Conservation (phyloP, 2,797 vertebrate genomes). For the Tenualosa thibaudeaui region DNA sequence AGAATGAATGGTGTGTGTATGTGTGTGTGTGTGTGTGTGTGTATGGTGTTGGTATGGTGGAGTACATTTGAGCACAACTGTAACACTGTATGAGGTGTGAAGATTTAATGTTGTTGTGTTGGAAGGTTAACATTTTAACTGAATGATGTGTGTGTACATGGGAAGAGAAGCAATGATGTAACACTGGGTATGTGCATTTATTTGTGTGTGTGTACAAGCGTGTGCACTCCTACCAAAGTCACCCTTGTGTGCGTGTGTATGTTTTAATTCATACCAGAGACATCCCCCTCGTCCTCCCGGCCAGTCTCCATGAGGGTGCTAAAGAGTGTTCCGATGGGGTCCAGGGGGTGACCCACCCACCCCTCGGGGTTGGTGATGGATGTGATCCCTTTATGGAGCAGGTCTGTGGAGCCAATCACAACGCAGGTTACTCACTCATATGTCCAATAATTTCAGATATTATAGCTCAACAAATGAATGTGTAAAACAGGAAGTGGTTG, state of each 20-base stretch:
- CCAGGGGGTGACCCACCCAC: slow-evolving; percentile 96
- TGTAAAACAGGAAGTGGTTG: too few species aligned
- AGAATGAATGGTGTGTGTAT: too few species aligned
- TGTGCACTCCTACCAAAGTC: slow-evolving; percentile 81
- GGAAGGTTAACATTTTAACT: too few species aligned
- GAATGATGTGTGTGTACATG: not conserved
- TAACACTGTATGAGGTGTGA: too few species aligned
- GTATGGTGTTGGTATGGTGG: too few species aligned
- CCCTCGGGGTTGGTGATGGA: slow-evolving; percentile 94
- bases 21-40: too few species aligned
- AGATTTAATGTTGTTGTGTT: too few species aligned
- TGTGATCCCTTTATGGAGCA: slow-evolving; percentile 91
- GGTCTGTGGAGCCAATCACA: slow-evolving; percentile 68
- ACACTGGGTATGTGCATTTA: not conserved
- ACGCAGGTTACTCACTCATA: not conserved
- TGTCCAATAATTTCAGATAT: not conserved
- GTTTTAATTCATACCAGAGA: slow-evolving; percentile 77
- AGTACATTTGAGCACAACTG: too few species aligned
- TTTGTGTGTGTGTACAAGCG: not conserved
- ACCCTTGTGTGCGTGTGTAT: slow-evolving; percentile 65
- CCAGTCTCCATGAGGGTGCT: slow-evolving; percentile 94
- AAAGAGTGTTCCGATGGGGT: slow-evolving; percentile 94
- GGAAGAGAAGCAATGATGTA: too few species aligned
- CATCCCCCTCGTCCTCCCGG: slow-evolving; percentile 85
- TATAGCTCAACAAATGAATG: too few species aligned